phyloP scores from a whole-genome alignment of 2,113 vertebrate species.

The Litocranius walleri region DNA sequence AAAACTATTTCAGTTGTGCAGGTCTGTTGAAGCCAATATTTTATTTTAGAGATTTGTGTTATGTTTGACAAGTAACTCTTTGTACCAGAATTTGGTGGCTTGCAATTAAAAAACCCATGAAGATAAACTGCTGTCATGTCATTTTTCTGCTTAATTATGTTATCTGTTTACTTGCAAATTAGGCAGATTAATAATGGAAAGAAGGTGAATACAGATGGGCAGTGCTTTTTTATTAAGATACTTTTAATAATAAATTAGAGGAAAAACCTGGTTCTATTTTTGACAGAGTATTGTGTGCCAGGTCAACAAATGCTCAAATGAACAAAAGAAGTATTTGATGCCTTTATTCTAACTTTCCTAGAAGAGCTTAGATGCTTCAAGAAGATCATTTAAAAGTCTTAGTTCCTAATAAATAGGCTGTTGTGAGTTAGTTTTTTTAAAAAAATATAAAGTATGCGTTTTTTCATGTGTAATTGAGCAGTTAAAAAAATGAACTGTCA shows the following conservation, averaged over 20 bases:
- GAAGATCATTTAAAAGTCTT: conserved; percentile 10
- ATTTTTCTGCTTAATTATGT: conserved; percentile 50
- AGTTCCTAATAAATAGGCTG: neutral
- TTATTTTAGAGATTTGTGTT: conserved; percentile 60
- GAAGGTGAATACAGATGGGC: neutral
- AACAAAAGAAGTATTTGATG: conserved; percentile 11
- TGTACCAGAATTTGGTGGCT: conserved; percentile 46
- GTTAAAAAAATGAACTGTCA: conserved; percentile 41
- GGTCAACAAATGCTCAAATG: conserved; percentile 21
- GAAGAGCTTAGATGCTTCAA: neutral
- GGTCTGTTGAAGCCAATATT: conserved; percentile 54
- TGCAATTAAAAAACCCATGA: conserved; percentile 24
- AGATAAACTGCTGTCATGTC: conserved; percentile 37
- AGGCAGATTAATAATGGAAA: conserved; percentile 45
- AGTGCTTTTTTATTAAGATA: conserved; percentile 35
- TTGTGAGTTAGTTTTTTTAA: neutral
- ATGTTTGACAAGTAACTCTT: conserved; percentile 60
- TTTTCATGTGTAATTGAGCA: conserved; percentile 19
- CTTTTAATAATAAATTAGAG: conserved; percentile 1
- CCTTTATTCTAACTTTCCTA: neutral
- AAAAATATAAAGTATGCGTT: neutral
- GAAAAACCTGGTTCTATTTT: neutral
- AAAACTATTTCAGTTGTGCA: conserved; percentile 69
- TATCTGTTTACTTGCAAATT: conserved; percentile 18
- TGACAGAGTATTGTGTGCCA: neutral